These are phyloP conservation scores for Anguilla japonica DNA, from an alignment of 2,113 vertebrate species.

Conservation along the genomic window DNA sequence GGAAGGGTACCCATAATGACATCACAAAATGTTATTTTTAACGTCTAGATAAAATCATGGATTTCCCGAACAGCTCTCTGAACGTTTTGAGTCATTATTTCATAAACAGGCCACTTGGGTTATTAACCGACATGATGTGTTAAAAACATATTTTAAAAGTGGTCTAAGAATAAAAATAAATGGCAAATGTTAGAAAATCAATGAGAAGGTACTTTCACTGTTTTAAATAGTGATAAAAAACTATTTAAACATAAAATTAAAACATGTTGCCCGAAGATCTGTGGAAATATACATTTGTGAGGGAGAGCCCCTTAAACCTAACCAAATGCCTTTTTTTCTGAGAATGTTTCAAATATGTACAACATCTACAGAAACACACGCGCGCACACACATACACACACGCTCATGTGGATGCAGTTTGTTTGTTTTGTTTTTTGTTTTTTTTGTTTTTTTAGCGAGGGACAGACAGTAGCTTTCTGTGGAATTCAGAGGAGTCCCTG, in stretches of 20 bases:
- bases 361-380: constrained; percentile 44
- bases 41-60: neutral
- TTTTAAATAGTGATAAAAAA: constrained; percentile 8
- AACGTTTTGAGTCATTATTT: neutral
- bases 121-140: neutral
- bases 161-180: neutral
- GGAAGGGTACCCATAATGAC: neutral
- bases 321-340: neutral
- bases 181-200: neutral
- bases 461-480: constrained; percentile 29
- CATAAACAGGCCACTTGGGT: neutral
- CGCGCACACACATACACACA: neutral
- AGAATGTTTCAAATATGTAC: constrained; percentile 43
- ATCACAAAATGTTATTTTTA: constrained; percentile 18
- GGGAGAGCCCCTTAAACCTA: neutral
- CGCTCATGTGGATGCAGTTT: constrained; percentile 12
- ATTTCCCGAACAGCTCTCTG: neutral
- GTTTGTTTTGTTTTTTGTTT: neutral
- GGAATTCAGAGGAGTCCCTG: constrained; percentile 39
- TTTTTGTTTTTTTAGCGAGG: neutral
- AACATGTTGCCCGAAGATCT: neutral
- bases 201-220: neutral
- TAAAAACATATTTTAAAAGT: neutral
- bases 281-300: neutral
- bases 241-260: constrained; percentile 9